Conservation (phyloP, 2,113 vertebrate species). For the Sorex fumeus region DNA sequence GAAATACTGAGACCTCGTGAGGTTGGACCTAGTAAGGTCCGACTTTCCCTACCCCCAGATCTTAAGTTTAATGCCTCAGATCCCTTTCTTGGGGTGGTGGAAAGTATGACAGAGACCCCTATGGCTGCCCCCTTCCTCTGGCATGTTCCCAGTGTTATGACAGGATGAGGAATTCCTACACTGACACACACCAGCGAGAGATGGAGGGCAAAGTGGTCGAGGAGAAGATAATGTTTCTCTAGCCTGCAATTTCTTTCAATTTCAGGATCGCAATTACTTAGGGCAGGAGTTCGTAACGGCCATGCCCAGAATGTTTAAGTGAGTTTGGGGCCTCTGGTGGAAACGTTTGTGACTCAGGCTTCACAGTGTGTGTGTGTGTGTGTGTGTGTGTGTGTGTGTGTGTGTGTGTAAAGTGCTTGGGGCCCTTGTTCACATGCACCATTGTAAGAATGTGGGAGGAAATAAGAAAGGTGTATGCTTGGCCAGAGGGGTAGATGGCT, state of each 20-base stretch:
- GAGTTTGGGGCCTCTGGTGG: not conserved
- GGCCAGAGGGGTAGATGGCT: rapidly evolving
- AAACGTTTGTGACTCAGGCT: not conserved
- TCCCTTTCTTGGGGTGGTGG: not conserved
- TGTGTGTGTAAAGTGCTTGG: not conserved
- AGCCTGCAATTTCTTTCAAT: conserved; percentile 81
- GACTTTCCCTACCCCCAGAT: not conserved
- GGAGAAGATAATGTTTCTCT: conserved; percentile 79
- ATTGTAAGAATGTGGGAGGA: not conserved
- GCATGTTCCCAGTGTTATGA: not conserved
- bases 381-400: not conserved
- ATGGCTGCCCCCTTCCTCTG: not conserved
- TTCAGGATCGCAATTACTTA: conserved; percentile 76
- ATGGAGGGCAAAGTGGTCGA: conserved; percentile 3
- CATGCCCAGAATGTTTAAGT: conserved; percentile 80
- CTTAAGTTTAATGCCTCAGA: not conserved
- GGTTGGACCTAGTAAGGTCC: no score
- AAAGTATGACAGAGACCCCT: not conserved
- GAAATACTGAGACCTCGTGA: not conserved
- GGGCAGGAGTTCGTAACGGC: conserved; percentile 60
- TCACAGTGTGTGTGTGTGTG: not conserved
- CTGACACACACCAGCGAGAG: conserved; percentile 48
- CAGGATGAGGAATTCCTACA: not conserved
- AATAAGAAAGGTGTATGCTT: rapidly evolving
- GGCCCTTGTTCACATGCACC: not conserved